Evolutionary conservation across 2,888 invertebrate species (phyloP).

Genomic region (Invenusta paracnida): DNA sequence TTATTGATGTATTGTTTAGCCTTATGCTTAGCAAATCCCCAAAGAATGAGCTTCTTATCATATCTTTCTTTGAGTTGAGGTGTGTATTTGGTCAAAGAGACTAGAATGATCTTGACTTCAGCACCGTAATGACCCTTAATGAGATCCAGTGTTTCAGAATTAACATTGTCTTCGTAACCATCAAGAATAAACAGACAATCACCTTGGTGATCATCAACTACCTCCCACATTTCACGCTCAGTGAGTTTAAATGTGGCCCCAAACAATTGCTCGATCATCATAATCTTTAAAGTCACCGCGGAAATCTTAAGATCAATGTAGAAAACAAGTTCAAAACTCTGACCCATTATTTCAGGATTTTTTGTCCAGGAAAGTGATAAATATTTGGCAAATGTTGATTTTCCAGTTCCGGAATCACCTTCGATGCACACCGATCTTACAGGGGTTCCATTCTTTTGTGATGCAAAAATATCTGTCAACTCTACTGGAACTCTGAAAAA

Average conservation of each 20-base stretch:
- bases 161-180: constrained; percentile 49
- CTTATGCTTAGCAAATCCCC: constrained; percentile 31
- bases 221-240: constrained; percentile 49
- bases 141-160: constrained; percentile 47
- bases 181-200: constrained; percentile 52
- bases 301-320: constrained; percentile 42
- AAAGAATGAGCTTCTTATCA: constrained; percentile 31
- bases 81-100: constrained; percentile 32
- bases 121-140: constrained; percentile 48
- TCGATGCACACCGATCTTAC: constrained; percentile 49
- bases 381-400: constrained; percentile 51
- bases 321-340: constrained; percentile 38
- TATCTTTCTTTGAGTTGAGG: constrained; percentile 41
- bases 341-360: constrained; percentile 45
- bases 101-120: constrained; percentile 48
- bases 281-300: constrained; percentile 37
- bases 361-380: constrained; percentile 52
- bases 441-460: constrained; percentile 36
- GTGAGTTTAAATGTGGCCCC: constrained; percentile 49
- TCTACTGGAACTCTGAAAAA: constrained; percentile 48
- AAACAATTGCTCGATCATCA: constrained; percentile 49
- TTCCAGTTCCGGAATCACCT: constrained; percentile 54
- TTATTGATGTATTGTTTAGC: constrained; percentile 42
- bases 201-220: constrained; percentile 49
- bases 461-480: constrained; percentile 48